Percentiles rank a stretch among this genome's conserved stretches.
These are phyloP conservation scores for Cataglyphis albicans DNA, from an alignment of 2,888 invertebrate genomes.

Conservation along the genomic window DNA sequence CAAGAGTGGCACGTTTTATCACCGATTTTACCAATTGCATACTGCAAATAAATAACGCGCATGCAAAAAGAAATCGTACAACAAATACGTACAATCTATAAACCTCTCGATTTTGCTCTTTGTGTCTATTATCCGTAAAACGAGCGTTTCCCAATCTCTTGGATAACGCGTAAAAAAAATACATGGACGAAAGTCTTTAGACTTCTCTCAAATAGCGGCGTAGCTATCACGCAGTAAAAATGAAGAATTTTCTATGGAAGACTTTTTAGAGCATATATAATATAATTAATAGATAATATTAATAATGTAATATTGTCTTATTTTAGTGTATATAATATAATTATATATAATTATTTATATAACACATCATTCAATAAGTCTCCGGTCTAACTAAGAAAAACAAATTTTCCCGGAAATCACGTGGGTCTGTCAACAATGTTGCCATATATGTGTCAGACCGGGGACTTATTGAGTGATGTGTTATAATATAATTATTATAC, in stretches of 20 bases:
- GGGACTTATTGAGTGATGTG: too few relatives aligned
- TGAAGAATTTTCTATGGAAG: background rate
- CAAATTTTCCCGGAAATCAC: too few relatives aligned
- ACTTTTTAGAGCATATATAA: background rate
- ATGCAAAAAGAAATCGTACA: background rate
- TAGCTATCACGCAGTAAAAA: background rate
- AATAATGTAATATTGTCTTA: background rate
- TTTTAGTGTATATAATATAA: background rate
- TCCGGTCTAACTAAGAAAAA: too few relatives aligned
- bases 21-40: background rate
- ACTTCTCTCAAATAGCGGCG: background rate
- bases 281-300: background rate
- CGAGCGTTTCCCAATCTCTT: conserved; percentile 25
- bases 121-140: conserved; percentile 32
- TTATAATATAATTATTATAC: background rate
- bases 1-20: background rate
- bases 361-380: too few relatives aligned
- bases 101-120: conserved; percentile 42
- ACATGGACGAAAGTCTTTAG: background rate
- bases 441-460: too few relatives aligned
- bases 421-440: too few relatives aligned
- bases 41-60: background rate
- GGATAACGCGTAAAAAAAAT: background rate
- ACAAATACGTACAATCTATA: conserved; percentile 28
- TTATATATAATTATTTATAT: background rate